Evolutionary conservation across 92 coral and sea anemone species (phyloP), one percentile per base, ranked within the genome.

Genomic region (Blastomussa wellsi): DNA sequence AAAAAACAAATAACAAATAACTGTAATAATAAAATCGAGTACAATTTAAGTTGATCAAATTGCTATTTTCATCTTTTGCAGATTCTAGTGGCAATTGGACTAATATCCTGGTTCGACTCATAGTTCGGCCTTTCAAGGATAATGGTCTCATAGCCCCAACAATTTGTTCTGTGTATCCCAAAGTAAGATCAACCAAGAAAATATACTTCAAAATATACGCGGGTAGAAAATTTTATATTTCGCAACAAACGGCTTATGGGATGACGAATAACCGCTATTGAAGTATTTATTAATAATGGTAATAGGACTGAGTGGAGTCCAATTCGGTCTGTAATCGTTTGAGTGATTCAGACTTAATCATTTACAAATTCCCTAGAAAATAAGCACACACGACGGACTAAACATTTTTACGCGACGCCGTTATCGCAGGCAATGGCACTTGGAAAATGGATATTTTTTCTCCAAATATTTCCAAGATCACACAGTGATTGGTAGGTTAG

Each of bases 1-100:
- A 7, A 39, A 39, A 3, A 39, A 39, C 2, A 4, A 6, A 59
- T 15, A 14, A 6, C n/a, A 24, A 22, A 17, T 5, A 24, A 2
- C 68, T 2, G 6, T 6, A 22, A 8, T 10, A n/a, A 0, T 26
- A 28, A 11, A 11, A 5, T 8, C 44, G 17, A 28, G 35, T 33
- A n/a, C n/a, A n/a, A n/a, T 16, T 68, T 12, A 16, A 14, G 19
- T 22, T 2, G 37, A 70, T 70, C 28, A 35, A 57, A 35, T 70
- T 24, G 22, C 28, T 36, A 0, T 36, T 53, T 78, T 78, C 2
- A 26, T 79, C 14, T 39, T 16, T 65, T 66, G 24, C 29, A 79
- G 83, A 64, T 4, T 36, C 83, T 6, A n/a, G 39, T 42, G 83
- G 74, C 15, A 79, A 64, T 41, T 79, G 83, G 74, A 62, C 74